A percentile compares a stretch with the other conserved stretches of the same genome.
These are phyloP conservation scores for Brachyrhaphis roseni DNA, from an alignment of 2,797 vertebrate genomes.

Conservation along the genomic window DNA sequence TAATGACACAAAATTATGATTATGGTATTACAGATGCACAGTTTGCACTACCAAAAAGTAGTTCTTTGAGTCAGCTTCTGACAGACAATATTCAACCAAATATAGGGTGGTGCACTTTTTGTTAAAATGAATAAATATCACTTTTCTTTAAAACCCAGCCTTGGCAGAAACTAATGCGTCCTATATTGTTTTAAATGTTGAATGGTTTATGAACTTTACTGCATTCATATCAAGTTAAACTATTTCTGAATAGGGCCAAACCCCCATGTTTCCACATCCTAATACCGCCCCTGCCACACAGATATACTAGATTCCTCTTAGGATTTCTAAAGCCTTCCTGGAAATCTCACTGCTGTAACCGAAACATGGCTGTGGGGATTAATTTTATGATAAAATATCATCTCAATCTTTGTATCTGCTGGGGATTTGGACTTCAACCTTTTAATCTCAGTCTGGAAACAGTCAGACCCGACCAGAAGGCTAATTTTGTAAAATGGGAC, in stretches of 20 bases:
- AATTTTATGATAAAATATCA: slow-evolving; percentile 60
- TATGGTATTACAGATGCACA: neutral
- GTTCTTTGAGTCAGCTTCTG: neutral
- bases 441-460: slow-evolving; percentile 57
- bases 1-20: neutral
- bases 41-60: no score
- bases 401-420: slow-evolving; percentile 59
- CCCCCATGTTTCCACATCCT: neutral
- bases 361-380: slow-evolving; percentile 50
- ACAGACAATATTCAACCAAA: neutral
- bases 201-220: neutral
- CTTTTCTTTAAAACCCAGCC: neutral
- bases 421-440: slow-evolving; percentile 45
- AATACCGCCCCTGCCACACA: neutral
- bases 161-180: neutral
- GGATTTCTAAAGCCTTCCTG: slow-evolving; percentile 36
- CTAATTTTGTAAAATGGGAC: slow-evolving; percentile 53
- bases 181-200: neutral
- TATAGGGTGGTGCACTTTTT: neutral
- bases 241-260: neutral
- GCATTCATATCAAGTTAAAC: neutral
- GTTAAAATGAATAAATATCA: neutral
- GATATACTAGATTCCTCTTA: slow-evolving; percentile 14
- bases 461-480: slow-evolving; percentile 51
- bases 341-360: slow-evolving; percentile 43